Base-by-base conservation (phyloP, 1,140 invertebrate species). In the Drosophila auraria region DNA sequence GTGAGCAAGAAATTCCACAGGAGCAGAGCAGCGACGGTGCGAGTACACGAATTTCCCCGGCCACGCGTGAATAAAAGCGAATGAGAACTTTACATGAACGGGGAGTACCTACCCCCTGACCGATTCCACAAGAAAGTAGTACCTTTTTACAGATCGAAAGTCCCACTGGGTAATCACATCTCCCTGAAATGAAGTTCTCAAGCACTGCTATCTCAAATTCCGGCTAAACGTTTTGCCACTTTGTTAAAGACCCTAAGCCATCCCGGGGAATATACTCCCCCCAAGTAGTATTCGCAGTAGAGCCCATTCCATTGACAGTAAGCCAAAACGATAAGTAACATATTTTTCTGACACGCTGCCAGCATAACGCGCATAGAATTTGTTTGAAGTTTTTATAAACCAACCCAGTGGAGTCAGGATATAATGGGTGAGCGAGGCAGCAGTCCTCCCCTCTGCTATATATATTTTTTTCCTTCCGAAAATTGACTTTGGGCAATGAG, bases 401-500 rank as follows among this genome's bases (percentile, higher is more conserved):
- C 78, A 40, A 57, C 64, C 62, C 64, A 60, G 45, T 38, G 40
- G 38, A n/a, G 51, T 59, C 59, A 64, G 54, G 30, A 54, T 20
- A 36, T 20, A 54, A 54, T 59, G 69, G 30, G 30, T 30, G 30
- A 30, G 30, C 30, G 7, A 6, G 80, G 47, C 50, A 40, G 63
- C 73, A n/a, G 6, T 38, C 44, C 47, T 51, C 50, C 77, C 72
- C 38, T 57, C 42, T 59, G 25, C 54, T 56, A 56, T 40, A 56
- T 56, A 56, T 25, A 40, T 42, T 53, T 53, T 74, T 75, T 75
- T 60, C 66, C 17, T 84, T 74, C 81, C 82, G 86, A 89, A 86
- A 89, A 89, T 89, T 89, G 86, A 89, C 86, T 90, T 89, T 89
- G 63, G 74, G 84, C 84, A 90, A 89, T 90, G 84, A 84, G 84